These are phyloP conservation scores for Catotricha subobsoleta DNA, from an alignment of 2,888 invertebrate genomes.

Conservation along the genomic window DNA sequence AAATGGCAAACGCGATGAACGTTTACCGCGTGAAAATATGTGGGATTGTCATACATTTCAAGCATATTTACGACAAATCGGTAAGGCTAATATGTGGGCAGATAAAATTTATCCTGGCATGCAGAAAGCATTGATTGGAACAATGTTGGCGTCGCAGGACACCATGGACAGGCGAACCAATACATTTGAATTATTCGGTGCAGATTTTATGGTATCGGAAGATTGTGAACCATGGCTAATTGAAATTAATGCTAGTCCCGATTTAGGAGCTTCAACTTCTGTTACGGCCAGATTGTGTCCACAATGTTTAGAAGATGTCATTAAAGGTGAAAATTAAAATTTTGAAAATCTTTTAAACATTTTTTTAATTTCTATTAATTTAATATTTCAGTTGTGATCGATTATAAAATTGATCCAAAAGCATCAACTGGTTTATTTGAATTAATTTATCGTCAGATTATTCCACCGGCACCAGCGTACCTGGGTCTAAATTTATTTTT, in stretches of 20 bases:
- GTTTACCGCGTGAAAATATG: slow-evolving; percentile 81
- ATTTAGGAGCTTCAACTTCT: slow-evolving; percentile 76
- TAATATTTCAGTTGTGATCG: slow-evolving; percentile 49
- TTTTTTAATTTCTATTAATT: neutral
- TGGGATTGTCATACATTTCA: slow-evolving; percentile 80
- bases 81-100: slow-evolving; percentile 62
- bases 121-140: slow-evolving; percentile 54
- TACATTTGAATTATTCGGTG: slow-evolving; percentile 86
- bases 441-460: slow-evolving; percentile 54
- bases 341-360: neutral
- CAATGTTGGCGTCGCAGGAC: slow-evolving; percentile 73
- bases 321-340: slow-evolving; percentile 50
- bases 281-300: slow-evolving; percentile 76
- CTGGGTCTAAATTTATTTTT: slow-evolving; percentile 37
- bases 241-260: slow-evolving; percentile 88
- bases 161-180: slow-evolving; percentile 60
- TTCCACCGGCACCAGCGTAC: slow-evolving; percentile 64
- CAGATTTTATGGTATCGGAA: slow-evolving; percentile 85
- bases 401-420: slow-evolving; percentile 48
- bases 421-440: slow-evolving; percentile 71
- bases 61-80: slow-evolving; percentile 43
- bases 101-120: slow-evolving; percentile 77
- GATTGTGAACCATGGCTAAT: slow-evolving; percentile 81
- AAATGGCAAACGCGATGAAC: slow-evolving; percentile 51
- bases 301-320: slow-evolving; percentile 71